Evolutionary conservation across 2,888 invertebrate genomes (phyloP).

Genomic region (Aricia artaxerxes): DNA sequence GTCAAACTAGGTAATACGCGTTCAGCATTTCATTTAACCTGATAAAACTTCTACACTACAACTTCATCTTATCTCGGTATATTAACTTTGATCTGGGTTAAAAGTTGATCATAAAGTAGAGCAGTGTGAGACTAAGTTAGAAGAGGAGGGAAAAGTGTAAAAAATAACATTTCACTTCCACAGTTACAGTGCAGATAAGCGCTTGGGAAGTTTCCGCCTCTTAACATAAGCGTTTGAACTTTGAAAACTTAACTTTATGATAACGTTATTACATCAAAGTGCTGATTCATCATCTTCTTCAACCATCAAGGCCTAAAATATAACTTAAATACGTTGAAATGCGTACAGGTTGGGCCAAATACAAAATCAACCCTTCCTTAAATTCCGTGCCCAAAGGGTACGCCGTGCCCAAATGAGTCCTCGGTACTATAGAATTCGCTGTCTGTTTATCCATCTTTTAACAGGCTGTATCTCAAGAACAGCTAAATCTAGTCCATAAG

Average conservation of each 20-base stretch:
- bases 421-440: too few relatives aligned
- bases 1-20: background rate
- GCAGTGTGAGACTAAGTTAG: background rate
- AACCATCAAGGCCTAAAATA: too few relatives aligned
- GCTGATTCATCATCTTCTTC: background rate
- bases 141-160: background rate
- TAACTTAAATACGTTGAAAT: too few relatives aligned
- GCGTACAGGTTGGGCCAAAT: too few relatives aligned
- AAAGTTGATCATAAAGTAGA: background rate
- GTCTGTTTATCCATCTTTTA: too few relatives aligned
- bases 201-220: background rate
- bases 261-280: background rate
- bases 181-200: background rate
- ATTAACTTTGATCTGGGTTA: slow-evolving; percentile 13
- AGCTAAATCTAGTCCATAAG: too few relatives aligned
- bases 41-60: background rate
- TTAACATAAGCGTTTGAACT: background rate
- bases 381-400: too few relatives aligned
- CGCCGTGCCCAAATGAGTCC: too few relatives aligned
- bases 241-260: background rate
- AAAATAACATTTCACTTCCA: background rate
- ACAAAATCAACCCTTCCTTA: too few relatives aligned
- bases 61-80: background rate
- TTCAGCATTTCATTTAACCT: background rate
- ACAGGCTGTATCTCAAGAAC: too few relatives aligned